Evolutionary conservation across 2,888 invertebrate genomes (phyloP).

Genomic region (Rhagophthalmus giganteus): DNA sequence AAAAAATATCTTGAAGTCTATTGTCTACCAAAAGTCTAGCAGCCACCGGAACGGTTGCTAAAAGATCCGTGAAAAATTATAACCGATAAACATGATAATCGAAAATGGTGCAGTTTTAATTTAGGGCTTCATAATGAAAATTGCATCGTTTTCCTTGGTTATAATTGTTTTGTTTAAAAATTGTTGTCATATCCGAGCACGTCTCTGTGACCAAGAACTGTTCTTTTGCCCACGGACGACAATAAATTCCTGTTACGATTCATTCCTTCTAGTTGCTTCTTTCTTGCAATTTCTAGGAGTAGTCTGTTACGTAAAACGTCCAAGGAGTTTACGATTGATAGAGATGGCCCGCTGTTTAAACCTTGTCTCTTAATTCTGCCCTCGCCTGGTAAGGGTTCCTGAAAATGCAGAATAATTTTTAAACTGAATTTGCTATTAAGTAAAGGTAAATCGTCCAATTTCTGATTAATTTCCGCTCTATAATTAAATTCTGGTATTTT

Average conservation of each 20-base stretch:
- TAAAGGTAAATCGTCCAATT: no score
- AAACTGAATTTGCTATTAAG: no score
- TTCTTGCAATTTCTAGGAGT: conserved; percentile 78
- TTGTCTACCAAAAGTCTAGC: conserved; percentile 14
- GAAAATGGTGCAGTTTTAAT: conserved; percentile 28
- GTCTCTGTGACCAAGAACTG: conserved; percentile 36
- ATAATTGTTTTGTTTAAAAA: conserved; percentile 37
- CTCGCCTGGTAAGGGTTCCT: conserved; percentile 22
- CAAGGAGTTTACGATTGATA: conserved; percentile 86
- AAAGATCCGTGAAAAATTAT: conserved; percentile 27
- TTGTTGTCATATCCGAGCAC: conserved; percentile 38
- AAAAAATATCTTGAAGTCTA: no score
- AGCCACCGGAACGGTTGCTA: conserved; percentile 18
- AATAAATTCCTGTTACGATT: conserved; percentile 74
- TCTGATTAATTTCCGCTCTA: no score
- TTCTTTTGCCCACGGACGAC: conserved; percentile 76
- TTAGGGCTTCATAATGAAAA: conserved; percentile 30
- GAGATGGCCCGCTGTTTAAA: conserved; percentile 60
- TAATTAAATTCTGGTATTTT: no score
- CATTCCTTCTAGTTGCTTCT: conserved; percentile 77
- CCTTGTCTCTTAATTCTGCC: conserved; percentile 27
- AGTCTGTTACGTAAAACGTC: conserved; percentile 83
- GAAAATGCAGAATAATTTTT: no score
- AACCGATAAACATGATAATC: conserved; percentile 10
- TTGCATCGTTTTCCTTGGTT: conserved; percentile 22